Percentiles rank a stretch among this genome's conserved stretches.
phyloP scores from a whole-genome alignment of 2,113 vertebrate genomes.

The Oenanthe oenanthe region DNA sequence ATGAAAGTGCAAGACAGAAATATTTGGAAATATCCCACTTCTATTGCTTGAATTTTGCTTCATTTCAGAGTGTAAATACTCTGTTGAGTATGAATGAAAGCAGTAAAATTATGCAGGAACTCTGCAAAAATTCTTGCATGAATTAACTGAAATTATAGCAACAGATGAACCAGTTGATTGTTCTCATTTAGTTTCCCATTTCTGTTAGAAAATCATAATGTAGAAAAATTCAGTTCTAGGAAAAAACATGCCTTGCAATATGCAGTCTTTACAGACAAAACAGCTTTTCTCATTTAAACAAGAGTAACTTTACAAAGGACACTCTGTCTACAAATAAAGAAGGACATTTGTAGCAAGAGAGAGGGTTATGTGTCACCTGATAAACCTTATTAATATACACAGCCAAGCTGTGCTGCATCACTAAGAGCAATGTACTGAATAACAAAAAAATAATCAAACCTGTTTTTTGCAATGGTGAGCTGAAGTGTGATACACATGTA shows the following conservation, averaged over 20 bases:
- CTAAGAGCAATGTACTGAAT: background rate
- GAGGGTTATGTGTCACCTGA: background rate
- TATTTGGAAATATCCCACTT: background rate
- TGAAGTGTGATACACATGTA: background rate
- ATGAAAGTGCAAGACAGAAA: background rate
- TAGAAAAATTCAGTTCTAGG: background rate
- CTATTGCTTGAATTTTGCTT: background rate
- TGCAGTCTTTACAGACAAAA: background rate
- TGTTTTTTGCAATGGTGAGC: background rate
- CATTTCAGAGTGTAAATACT: background rate
- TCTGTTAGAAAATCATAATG: background rate
- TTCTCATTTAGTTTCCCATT: background rate
- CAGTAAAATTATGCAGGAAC: background rate
- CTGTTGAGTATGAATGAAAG: background rate
- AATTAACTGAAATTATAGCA: background rate
- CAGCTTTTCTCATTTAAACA: background rate
- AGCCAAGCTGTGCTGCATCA: background rate
- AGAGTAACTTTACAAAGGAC: background rate
- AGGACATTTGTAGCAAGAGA: background rate
- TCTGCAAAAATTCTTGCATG: background rate
- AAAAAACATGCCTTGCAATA: background rate
- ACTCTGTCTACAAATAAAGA: background rate
- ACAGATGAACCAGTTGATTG: background rate
- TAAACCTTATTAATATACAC: background rate
- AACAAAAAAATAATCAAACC: background rate